Evolutionary conservation across 2,797 vertebrate genomes (phyloP), one percentile per base, ranked within the genome.

Genomic region (Micromesistius poutassou): DNA sequence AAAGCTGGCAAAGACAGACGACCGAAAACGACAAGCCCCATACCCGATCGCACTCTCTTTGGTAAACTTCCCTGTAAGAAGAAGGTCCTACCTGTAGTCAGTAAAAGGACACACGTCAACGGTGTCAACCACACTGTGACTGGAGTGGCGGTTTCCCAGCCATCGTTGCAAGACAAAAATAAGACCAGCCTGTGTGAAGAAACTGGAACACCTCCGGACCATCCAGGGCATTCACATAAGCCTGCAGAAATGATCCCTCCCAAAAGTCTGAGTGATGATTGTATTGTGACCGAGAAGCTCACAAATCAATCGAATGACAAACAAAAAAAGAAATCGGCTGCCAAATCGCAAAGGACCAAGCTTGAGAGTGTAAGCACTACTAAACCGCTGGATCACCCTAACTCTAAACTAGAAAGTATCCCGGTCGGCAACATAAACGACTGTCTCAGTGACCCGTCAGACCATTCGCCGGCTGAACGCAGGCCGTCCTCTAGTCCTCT

Each of bases 1-100:
- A 94, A 94, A 88, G 88, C 91, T n/a, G 87, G 93, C 30, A 94
- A 94, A 89, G 89, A 93, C 38, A 90, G 93, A 66, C 82, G 93
- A 19, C 93, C 91, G 10, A 93, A 93, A 87, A 93, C 91, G 22
- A 90, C 86, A 79, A 90, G 81, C 80, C 84, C 91, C 0, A 84
- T 91, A 74, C 90, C 94, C 1, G 92, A 94, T 75, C 93, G 91
- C 71, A 92, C 88, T 66, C 91, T 93, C 16, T 93, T 93, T 40
- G 84, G 90, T 72, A 94, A 93, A 82, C 83, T 83, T 3, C 81
- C 85, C 71, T 90, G 84, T 74, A 94, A 92, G 88, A 94, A 93
- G 72, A 94, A 93, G 82, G 89, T 82, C 77, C 84, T 83, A 10
- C 85, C 90, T 72, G 74, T 73, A 31, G 66, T 76, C 28, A 80